These are phyloP conservation scores for Ochlodes sylvanus DNA, from an alignment of 2,888 invertebrate species.

Conservation along the genomic window DNA sequence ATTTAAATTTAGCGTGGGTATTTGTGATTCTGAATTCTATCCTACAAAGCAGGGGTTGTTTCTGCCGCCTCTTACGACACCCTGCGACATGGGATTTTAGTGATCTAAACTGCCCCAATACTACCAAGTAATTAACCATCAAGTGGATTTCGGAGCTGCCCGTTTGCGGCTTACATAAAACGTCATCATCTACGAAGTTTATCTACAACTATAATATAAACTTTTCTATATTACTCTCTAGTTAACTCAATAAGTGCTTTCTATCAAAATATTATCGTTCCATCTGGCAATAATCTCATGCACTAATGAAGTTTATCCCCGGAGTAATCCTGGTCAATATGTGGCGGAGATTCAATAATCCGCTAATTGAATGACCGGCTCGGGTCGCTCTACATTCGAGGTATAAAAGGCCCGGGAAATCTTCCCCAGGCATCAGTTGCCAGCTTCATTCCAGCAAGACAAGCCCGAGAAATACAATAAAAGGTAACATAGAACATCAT, in stretches of 20 bases:
- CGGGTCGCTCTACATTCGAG: constrained; percentile 51
- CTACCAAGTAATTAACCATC: no score
- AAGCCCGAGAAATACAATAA: constrained; percentile 45
- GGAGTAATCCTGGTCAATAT: constrained; percentile 65
- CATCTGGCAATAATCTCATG: constrained; percentile 45
- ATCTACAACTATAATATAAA: no score
- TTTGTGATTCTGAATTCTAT: no score
- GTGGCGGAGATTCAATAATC: constrained; percentile 76
- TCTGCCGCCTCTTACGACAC: no score
- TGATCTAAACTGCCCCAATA: no score
- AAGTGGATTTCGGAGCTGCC: no score
- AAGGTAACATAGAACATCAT: constrained; percentile 49
- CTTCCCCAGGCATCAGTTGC: constrained; percentile 65
- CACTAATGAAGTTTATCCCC: constrained; percentile 73
- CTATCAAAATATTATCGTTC: constrained; percentile 14
- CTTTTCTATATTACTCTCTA: background rate
- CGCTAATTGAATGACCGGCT: constrained; percentile 69
- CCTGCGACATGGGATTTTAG: no score
- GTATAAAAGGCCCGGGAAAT: constrained; percentile 70
- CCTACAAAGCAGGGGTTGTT: no score
- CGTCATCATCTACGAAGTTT: no score
- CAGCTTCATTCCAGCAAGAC: constrained; percentile 58
- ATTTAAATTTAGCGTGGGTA: no score
- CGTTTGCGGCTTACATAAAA: no score
- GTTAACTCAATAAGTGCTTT: constrained; percentile 23